Conservation (phyloP, 2,797 vertebrate genomes). For the Pseudochaenichthys georgianus region DNA sequence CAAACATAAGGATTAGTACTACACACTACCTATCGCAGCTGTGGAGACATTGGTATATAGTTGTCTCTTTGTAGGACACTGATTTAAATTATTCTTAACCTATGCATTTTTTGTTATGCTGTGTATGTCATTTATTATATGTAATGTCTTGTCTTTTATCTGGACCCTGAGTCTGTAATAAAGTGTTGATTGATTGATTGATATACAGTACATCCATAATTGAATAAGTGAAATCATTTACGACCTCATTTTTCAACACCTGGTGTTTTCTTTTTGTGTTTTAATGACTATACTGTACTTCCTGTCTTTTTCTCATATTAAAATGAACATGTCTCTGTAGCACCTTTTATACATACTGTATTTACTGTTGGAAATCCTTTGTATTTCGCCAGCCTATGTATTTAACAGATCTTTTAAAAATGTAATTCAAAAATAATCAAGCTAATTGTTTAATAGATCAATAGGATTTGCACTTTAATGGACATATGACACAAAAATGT, state of each 20-base stretch:
- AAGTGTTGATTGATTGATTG: too few species aligned
- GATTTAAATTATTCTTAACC: not conserved
- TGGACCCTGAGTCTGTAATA: not conserved
- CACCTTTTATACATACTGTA: not conserved
- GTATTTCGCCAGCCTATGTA: not conserved
- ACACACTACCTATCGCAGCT: not conserved
- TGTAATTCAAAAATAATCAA: too few species aligned
- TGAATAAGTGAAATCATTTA: too few species aligned
- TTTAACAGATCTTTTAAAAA: not conserved
- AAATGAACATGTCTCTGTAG: not conserved
- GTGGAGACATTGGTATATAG: not conserved
- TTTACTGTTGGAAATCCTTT: not conserved
- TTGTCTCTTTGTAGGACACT: not conserved
- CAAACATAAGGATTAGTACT: not conserved
- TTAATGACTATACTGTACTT: not conserved
- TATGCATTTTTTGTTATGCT: not conserved
- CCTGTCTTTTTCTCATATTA: too few species aligned
- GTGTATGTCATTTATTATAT: not conserved
- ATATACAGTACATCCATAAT: too few species aligned
- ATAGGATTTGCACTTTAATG: slow-evolving; percentile 8
- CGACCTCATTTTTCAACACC: not conserved
- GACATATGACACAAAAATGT: slow-evolving; percentile 11
- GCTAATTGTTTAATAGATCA: not conserved
- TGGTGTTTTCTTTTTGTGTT: not conserved
- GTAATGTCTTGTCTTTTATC: too few species aligned